Base-by-base conservation (phyloP, 2,888 invertebrate species). In the Poecilus cupreus region DNA sequence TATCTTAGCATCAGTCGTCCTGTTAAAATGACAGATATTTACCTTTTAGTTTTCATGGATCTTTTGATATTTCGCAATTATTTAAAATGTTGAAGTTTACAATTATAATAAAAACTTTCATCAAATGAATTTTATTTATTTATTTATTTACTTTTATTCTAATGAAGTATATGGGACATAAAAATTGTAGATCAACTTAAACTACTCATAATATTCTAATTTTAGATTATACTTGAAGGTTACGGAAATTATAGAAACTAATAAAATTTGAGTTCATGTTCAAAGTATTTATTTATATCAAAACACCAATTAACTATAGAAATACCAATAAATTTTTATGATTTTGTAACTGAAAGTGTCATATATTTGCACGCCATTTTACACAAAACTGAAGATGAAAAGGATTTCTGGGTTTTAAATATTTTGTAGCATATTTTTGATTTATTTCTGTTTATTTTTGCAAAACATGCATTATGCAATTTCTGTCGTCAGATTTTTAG, bases 241-340 rank as follows among this genome's bases (percentile, higher is more conserved):
- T 72, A 72, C 46, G 43, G 46, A 46, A 46, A 72, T 72, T 72
- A 72, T 46, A 72, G 43, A 46, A 46, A 46, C 72, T 72, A 72
- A 72, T 46, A 72, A 72, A 72, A 46, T 46, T 43, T 72, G 46
- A 20, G 16, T 37, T 43, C 70, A 37, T 70, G 37, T 70, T 70
- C 70, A 70, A 13, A 70, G 64, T 39, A 37, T 32, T 70, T 70
- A 37, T 70, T 70, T 70, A 70, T 70, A 70, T 70, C 11, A 43
- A 72, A 43, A 26, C 11, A 26, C 10, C 22, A 60, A 8, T 60
- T 20, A 60, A 24, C n/a, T 60, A 51, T 51, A 13, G n/a, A 13
- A 54, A 60, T 60, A 60, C 13, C n/a, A 20, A 72, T 72, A 72
- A 46, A 11, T 72, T 46, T 68, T 72, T 46, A 46, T 46, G 43